Evolutionary conservation across 2,888 invertebrate species (phyloP).

Genomic region (Drosophila neutralis): DNA sequence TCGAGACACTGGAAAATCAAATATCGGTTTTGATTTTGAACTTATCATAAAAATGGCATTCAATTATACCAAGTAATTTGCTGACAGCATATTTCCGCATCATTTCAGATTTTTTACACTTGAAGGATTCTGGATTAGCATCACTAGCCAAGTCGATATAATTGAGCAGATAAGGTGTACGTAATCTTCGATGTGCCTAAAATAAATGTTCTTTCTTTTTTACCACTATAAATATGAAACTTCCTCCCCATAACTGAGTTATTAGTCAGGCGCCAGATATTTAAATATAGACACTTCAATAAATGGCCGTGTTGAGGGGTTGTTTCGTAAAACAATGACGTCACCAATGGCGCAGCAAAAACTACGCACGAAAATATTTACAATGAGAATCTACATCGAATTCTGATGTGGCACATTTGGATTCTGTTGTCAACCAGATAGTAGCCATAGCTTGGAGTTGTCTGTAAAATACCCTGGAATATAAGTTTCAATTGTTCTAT

Average conservation of each 20-base stretch:
- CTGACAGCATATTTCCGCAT: background rate
- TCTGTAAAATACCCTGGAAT: slow-evolving; percentile 24
- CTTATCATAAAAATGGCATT: background rate
- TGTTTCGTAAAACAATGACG: slow-evolving; percentile 37
- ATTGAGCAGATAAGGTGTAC: no score
- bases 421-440: slow-evolving; percentile 34
- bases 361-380: slow-evolving; percentile 36
- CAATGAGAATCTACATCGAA: slow-evolving; percentile 36
- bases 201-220: no score
- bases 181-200: no score
- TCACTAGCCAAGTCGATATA: background rate
- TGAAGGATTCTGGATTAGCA: background rate
- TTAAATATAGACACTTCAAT: slow-evolving; percentile 28
- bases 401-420: slow-evolving; percentile 1
- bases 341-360: slow-evolving; percentile 58
- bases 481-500: background rate
- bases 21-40: background rate
- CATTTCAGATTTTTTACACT: background rate
- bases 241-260: background rate
- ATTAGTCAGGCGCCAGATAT: slow-evolving; percentile 22
- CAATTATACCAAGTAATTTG: background rate
- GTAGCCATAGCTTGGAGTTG: background rate
- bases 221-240: slow-evolving; percentile 3
- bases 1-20: background rate
- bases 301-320: slow-evolving; percentile 12